Conservation (phyloP, 2,113 vertebrate genomes). For the Petrocephalus microphthalmus region DNA sequence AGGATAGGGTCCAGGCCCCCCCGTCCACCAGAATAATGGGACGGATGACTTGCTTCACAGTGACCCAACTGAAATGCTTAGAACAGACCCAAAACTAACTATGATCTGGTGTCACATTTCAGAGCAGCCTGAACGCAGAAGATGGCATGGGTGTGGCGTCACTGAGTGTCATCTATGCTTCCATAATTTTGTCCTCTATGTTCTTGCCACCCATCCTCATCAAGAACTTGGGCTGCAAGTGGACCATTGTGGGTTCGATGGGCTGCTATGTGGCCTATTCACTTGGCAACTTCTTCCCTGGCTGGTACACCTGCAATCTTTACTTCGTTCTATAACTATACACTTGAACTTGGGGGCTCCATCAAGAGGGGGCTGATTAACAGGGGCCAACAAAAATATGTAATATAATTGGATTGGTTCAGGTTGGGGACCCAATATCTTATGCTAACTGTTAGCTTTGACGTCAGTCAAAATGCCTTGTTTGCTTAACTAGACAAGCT, state of each 20-base stretch:
- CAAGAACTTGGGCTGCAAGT: constrained; percentile 85
- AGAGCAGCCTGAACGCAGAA: constrained; percentile 88
- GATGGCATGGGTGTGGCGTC: constrained; percentile 80
- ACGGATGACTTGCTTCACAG: not conserved
- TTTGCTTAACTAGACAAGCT: not conserved
- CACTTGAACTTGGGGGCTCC: not conserved
- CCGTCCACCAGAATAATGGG: not conserved
- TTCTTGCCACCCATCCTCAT: constrained; percentile 86
- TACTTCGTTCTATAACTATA: not conserved
- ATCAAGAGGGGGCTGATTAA: not conserved
- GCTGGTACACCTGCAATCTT: constrained; percentile 68
- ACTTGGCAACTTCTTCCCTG: constrained; percentile 81
- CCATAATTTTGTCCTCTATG: constrained; percentile 85
- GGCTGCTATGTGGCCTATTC: constrained; percentile 82
- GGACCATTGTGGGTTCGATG: constrained; percentile 84
- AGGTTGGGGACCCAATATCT: not conserved
- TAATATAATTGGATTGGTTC: not conserved
- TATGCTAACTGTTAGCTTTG: not conserved
- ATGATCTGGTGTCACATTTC: constrained; percentile 29
- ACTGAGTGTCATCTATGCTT: constrained; percentile 78
- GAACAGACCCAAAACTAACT: not conserved
- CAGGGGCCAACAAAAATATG: not conserved
- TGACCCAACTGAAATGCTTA: not conserved
- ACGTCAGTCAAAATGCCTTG: not conserved
- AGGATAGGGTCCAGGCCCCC: not conserved